Evolutionary conservation across 2,797 vertebrate genomes (phyloP).

Genomic region (Ibycter americanus): DNA sequence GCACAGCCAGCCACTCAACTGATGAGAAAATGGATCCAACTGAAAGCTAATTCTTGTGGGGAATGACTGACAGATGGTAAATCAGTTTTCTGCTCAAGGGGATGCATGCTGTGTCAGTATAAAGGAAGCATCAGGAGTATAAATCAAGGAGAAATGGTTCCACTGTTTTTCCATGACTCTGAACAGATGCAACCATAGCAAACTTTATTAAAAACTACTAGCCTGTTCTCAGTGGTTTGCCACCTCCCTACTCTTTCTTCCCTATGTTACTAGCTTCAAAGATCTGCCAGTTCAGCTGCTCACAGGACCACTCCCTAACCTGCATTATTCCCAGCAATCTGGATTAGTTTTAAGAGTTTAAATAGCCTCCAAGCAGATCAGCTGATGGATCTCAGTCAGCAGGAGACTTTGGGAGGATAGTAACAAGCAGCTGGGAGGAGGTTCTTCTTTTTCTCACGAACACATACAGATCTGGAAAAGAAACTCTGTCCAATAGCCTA

Average conservation of each 20-base stretch:
- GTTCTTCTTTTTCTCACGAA: background rate
- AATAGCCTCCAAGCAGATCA: background rate
- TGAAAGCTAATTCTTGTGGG: background rate
- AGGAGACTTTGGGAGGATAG: background rate
- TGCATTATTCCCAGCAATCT: background rate
- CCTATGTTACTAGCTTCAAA: background rate
- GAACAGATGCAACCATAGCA: background rate
- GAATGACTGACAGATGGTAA: background rate
- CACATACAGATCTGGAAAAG: background rate
- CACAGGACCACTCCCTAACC: background rate
- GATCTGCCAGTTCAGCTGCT: slow-evolving; percentile 29
- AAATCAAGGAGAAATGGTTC: background rate
- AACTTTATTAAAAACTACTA: background rate
- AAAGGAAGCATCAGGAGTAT: background rate
- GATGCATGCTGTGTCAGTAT: background rate
- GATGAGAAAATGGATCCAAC: background rate
- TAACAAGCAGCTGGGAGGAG: slow-evolving; percentile 32
- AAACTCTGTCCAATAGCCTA: slow-evolving; percentile 10
- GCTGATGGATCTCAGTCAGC: background rate
- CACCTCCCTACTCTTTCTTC: background rate
- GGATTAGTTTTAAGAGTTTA: background rate
- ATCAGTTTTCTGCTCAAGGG: background rate
- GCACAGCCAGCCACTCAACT: background rate
- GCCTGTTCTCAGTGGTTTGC: background rate
- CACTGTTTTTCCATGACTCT: background rate